Evolutionary conservation across 2,797 vertebrate genomes (phyloP).

Genomic region (Enteromius anoplus): DNA sequence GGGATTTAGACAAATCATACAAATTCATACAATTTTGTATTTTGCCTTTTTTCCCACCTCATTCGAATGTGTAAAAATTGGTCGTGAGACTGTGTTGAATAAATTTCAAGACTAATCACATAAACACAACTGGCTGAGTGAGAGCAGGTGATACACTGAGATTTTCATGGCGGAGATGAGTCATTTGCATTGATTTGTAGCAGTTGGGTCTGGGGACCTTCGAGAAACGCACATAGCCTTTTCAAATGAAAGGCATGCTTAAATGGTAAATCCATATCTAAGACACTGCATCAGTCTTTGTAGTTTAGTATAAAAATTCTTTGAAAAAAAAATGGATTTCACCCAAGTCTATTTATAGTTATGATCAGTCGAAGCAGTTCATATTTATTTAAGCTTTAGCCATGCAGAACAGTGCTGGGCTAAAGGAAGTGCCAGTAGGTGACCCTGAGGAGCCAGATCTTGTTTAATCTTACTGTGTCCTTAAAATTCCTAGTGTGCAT

Average conservation of each 20-base stretch:
- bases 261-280: constrained; percentile 11
- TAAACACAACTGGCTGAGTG: not conserved
- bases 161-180: constrained; percentile 1
- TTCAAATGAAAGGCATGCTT: not conserved
- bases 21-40: too few relatives aligned
- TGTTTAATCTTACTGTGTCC: constrained; percentile 20
- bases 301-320: not conserved
- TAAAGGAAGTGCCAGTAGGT: constrained; percentile 28
- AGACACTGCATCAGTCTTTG: not conserved
- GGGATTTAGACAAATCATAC: too few relatives aligned
- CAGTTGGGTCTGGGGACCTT: not conserved
- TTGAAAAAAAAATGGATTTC: not conserved
- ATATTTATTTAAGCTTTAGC: constrained; percentile 34
- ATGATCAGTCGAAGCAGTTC: constrained; percentile 1
- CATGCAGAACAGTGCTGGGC: not conserved
- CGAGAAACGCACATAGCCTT: not conserved
- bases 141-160: constrained; percentile 5
- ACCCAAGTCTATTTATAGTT: not conserved
- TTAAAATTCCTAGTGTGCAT: constrained; percentile 7
- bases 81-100: too few relatives aligned
- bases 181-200: constrained; percentile 6
- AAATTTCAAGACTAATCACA: not conserved
- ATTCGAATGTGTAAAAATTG: too few relatives aligned
- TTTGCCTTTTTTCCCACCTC: too few relatives aligned
- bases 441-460: not conserved